Conservation (phyloP, 2,797 vertebrate genomes). For the Dermochelys coriacea region DNA sequence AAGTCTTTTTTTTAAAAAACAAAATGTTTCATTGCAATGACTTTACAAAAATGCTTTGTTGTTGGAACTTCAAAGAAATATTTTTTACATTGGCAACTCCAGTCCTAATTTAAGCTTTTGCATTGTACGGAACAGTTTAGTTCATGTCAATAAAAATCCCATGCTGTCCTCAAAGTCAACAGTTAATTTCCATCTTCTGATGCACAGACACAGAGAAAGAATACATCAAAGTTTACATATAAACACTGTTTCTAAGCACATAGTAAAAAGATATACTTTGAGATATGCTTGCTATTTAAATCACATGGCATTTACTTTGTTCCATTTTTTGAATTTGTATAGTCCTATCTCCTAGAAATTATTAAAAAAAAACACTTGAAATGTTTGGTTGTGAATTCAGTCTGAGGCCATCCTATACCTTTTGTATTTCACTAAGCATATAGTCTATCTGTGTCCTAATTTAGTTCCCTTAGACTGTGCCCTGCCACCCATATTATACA, state of each 20-base stretch:
- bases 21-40: neutral
- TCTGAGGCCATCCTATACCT: neutral
- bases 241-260: slow-evolving; percentile 48
- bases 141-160: slow-evolving; percentile 44
- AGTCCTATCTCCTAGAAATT: slow-evolving; percentile 9
- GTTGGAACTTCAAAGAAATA: neutral
- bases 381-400: neutral
- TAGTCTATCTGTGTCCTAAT: neutral
- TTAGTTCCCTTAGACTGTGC: neutral
- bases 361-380: neutral
- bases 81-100: neutral
- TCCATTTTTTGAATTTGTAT: neutral
- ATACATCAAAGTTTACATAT: slow-evolving; percentile 51
- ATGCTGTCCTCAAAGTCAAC: slow-evolving; percentile 42
- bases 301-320: slow-evolving; percentile 39
- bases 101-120: slow-evolving; percentile 20
- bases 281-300: slow-evolving; percentile 57
- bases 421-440: neutral
- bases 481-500: neutral
- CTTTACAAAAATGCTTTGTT: slow-evolving; percentile 14
- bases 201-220: slow-evolving; percentile 42
- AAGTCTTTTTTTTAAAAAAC: neutral
- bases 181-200: slow-evolving; percentile 55
- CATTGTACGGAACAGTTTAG: slow-evolving; percentile 5
- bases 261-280: slow-evolving; percentile 37